Conservation (phyloP, 2,888 invertebrate species). For the Papilio gigon region DNA sequence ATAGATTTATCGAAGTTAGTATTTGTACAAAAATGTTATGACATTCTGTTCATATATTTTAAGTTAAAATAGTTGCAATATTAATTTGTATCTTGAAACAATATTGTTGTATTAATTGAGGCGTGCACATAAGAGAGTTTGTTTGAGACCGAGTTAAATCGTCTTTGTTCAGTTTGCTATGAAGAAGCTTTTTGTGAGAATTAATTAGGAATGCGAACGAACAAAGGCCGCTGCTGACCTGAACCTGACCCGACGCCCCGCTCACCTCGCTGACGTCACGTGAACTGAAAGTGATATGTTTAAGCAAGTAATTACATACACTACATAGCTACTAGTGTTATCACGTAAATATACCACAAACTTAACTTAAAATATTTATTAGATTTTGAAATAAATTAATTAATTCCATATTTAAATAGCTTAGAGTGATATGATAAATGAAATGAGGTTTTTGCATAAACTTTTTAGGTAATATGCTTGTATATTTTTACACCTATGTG, state of each 20-base stretch:
- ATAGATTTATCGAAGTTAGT: neutral
- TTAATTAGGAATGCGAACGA: constrained; percentile 38
- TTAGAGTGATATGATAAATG: too few species aligned
- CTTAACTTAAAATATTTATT: too few species aligned
- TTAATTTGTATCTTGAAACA: neutral
- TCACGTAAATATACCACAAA: too few species aligned
- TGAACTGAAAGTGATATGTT: constrained; percentile 26
- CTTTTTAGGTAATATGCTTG: too few species aligned
- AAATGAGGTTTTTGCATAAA: too few species aligned
- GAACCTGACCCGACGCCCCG: constrained; percentile 16
- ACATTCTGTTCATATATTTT: neutral
- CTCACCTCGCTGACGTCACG: constrained; percentile 29
- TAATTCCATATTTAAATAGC: too few species aligned
- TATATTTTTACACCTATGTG: too few species aligned
- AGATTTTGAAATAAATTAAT: too few species aligned
- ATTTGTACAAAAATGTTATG: neutral
- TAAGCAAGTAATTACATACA: neutral
- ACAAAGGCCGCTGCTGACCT: constrained; percentile 37
- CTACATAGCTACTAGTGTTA: neutral
- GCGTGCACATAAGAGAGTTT: neutral
- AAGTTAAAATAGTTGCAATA: neutral
- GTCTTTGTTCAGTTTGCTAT: constrained; percentile 34
- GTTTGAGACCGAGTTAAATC: constrained; percentile 22
- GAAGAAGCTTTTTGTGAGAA: constrained; percentile 34
- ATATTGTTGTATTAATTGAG: constrained; percentile 12